A percentile compares a stretch with the other conserved stretches of the same genome.
These are phyloP conservation scores for Pseudochromis fuscus DNA, from an alignment of 2,797 vertebrate species.

Conservation along the genomic window DNA sequence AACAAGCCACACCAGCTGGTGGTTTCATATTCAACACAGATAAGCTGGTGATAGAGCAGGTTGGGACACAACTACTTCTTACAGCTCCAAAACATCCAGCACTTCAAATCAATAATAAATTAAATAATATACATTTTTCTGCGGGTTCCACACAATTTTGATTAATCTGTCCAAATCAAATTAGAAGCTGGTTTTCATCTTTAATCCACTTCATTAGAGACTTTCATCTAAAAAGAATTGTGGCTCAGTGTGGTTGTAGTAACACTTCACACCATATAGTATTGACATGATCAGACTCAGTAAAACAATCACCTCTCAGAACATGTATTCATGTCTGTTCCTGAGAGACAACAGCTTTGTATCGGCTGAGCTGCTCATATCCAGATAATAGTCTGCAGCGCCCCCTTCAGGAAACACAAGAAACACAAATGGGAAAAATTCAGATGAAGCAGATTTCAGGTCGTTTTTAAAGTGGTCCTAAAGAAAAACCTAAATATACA, in stretches of 20 bases:
- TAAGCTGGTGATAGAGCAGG: slow-evolving; percentile 61
- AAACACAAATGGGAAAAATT: slow-evolving; percentile 8
- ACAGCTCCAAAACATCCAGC: slow-evolving; percentile 28
- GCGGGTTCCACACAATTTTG: not conserved
- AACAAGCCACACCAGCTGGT: slow-evolving; percentile 61
- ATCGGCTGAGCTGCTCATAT: slow-evolving; percentile 1
- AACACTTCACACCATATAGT: not conserved
- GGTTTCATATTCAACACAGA: slow-evolving; percentile 75
- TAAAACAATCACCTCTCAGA: not conserved
- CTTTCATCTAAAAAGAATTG: not conserved
- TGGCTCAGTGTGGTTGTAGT: not conserved
- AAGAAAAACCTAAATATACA: not conserved
- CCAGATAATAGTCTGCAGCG: slow-evolving; percentile 79
- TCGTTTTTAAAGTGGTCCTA: not conserved
- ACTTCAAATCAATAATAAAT: not conserved
- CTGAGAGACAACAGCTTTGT: slow-evolving; percentile 14
- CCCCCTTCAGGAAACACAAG: slow-evolving; percentile 76
- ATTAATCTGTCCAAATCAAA: not conserved
- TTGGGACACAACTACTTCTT: slow-evolving; percentile 28
- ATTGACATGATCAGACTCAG: not conserved
- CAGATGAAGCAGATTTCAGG: not conserved
- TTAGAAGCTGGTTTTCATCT: not conserved
- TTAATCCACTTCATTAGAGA: no score
- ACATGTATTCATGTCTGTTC: slow-evolving; percentile 13
- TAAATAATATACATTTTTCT: not conserved